phyloP scores from a whole-genome alignment of 2,113 vertebrate genomes.

The Panthera tigris region DNA sequence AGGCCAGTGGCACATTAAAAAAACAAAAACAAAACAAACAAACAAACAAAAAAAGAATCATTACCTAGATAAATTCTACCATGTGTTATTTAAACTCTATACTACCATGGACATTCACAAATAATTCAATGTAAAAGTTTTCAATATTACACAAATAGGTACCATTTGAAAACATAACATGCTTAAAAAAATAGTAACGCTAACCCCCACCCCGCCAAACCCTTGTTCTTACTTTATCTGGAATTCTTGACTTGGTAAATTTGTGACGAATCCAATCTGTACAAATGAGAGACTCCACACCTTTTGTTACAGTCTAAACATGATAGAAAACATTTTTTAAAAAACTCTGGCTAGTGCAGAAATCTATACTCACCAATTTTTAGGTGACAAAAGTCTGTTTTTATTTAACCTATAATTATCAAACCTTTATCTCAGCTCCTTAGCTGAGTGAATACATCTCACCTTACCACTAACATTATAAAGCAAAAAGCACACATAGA shows the following conservation, averaged over 20 bases:
- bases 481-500: not conserved
- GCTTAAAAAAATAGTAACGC: not conserved
- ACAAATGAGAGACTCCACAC: conserved; percentile 57
- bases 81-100: not conserved
- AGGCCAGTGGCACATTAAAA: not conserved
- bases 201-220: not conserved
- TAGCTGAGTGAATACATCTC: not conserved
- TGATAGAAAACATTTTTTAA: not conserved
- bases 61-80: not conserved
- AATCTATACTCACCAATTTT: not conserved
- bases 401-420: not conserved
- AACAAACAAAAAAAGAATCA: not conserved
- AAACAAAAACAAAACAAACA: rapidly evolving
- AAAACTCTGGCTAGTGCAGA: not conserved
- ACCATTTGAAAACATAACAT: not conserved
- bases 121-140: not conserved
- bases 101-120: not conserved
- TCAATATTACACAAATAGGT: not conserved
- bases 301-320: conserved; percentile 76
- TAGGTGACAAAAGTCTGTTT: not conserved
- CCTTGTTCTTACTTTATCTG: conserved; percentile 82
- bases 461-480: not conserved
- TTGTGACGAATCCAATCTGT: conserved; percentile 81
- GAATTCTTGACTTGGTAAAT: conserved; percentile 87
- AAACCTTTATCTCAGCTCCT: not conserved